Evolutionary conservation across 35 echinoderm and acorn worm species (phyloP), one percentile per base, ranked within the genome.

Genomic region (Ophiothrix spiculata): DNA sequence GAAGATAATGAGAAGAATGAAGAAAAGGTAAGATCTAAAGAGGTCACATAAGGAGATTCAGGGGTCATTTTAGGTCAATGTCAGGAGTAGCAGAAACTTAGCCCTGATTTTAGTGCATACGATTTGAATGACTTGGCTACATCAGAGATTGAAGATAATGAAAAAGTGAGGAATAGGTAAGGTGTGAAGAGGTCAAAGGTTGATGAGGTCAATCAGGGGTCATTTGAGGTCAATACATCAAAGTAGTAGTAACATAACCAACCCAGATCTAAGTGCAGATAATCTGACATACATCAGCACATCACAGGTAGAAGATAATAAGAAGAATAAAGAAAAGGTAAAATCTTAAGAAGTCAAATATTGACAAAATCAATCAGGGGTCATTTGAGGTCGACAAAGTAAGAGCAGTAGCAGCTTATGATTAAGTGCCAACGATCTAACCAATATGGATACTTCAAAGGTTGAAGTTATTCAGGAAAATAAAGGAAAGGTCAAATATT

Each of bases 311-410:
- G 60, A 69, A 19, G 60, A 69, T 69, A 49, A 69, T 69, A 28
- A 69, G 25, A 69, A 82, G 56, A 90, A 90, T 63, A 81, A 90
- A 56, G 88, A 90, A 33, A 84, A 74, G 80, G 88, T 89, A 74
- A 37, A 46, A n/a, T 31, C 36, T 36, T 0, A 49, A 10, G 19
- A 49, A 10, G 42, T 49, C 35, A 21, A n/a, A 4, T 87, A 31
- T 17, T 21, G 4, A 78, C 25, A n/a, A n/a, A n/a, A n/a, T n/a
- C n/a, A n/a, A n/a, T 36, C 74, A 93, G 91, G 40, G 86, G 89
- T 33, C 56, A 38, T 56, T 93, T 89, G 40, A 85, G 91, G 28
- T 73, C 4, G 64, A 35, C 32, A n/a, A n/a, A 80, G 10, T 28
- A 83, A 83, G n/a, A n/a, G n/a, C n/a, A n/a, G n/a, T n/a, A n/a